Conservation (phyloP, 2,888 invertebrate genomes). For the Heliconius aoede region DNA sequence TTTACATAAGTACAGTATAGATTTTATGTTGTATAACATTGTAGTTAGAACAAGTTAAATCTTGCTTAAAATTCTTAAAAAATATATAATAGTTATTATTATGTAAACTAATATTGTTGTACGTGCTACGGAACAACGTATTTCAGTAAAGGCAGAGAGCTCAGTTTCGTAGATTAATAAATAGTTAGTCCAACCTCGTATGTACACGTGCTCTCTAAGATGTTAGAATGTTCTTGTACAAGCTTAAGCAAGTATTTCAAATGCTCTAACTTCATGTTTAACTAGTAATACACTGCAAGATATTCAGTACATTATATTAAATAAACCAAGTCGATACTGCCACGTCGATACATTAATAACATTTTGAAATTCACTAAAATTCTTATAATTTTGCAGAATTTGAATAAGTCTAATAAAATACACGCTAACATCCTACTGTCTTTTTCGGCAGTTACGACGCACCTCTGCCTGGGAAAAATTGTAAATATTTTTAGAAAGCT, state of each 20-base stretch:
- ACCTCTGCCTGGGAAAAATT: background rate
- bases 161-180: slow-evolving; percentile 24
- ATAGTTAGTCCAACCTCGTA: slow-evolving; percentile 22
- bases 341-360: background rate
- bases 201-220: slow-evolving; percentile 25
- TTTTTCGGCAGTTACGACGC: background rate
- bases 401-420: background rate
- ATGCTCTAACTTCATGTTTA: slow-evolving; percentile 26
- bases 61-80: background rate
- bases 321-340: background rate
- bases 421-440: background rate
- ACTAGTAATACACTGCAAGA: slow-evolving; percentile 1
- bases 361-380: background rate
- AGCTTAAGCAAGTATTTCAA: slow-evolving; percentile 27
- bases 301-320: background rate
- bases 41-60: background rate
- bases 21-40: background rate
- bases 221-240: slow-evolving; percentile 16
- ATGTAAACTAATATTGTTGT: slow-evolving; percentile 6
- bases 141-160: slow-evolving; percentile 3
- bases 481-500: background rate
- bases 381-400: background rate
- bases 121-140: slow-evolving; percentile 2
- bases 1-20: background rate
- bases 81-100: background rate